Base-by-base conservation (phyloP, 2,888 invertebrate genomes). In the Pachymerium ferrugineum region DNA sequence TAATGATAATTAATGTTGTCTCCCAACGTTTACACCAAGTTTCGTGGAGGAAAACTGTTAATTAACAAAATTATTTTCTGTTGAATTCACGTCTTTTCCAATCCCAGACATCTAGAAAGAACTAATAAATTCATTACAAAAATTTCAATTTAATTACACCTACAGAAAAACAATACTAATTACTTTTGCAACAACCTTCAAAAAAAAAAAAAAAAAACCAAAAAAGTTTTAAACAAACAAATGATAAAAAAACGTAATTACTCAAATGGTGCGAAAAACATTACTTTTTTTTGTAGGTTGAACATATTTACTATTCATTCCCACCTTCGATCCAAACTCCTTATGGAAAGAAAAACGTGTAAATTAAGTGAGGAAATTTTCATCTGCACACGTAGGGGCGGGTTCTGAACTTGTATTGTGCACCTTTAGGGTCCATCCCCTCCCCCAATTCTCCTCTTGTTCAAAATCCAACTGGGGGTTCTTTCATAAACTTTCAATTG, bases 401-500 rank as follows among this genome's bases (percentile, higher is more conserved):
- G 16, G 47, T 22, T 47, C 47, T 22, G 47, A 22, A 22, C 10
- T 47, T 47, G 47, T 16, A 19, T 47, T 47, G 47, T 47, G 47
- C 22, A 8, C 22, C 47, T n/a, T 1, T n/a, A 8, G 4, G 3
- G 8, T 19, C 47, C 0, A 19, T 6, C 47, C 47, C 8, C 47
- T 16, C 19, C 47, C 47, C 47, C 47, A 47, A 22, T 47, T 19
- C 47, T 47, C 47, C 22, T 47, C 47, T 47, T 47, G 47, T 47
- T 47, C 47, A 22, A 19, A 47, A 5, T 22, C 47, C 47, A 47
- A 47, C 22, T 16, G 47, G 47, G 47, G 47, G 47, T 19, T 47
- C 47, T 47, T 47, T 47, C 47, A 47, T 22, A 47, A 22, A 47
- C 47, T 47, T 47, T 47, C 47, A 47, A 47, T 47, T 47, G 47